Evolutionary conservation across 30 jellyfish, hydroid and myxozoan genomes (phyloP), one percentile per base, ranked within the genome.

Genomic region (Hydractinia echinata): DNA sequence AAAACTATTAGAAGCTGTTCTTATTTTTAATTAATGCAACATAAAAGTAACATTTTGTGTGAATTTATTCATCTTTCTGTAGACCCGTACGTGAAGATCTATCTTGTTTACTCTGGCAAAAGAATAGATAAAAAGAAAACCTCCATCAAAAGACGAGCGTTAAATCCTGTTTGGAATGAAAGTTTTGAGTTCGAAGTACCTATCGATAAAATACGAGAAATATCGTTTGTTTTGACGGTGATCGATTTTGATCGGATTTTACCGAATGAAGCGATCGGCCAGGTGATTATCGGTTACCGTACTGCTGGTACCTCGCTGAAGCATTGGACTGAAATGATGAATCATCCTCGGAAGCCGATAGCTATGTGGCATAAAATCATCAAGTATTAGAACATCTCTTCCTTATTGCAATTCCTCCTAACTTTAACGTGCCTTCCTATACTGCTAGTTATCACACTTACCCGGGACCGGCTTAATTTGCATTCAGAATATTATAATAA

Each of bases 311-410:
- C 91, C 7, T 90, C 97, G 53, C 86, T 90, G 20, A 90, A 85
- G 66, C 97, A 90, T 79, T 90, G 97, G 97, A 90, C 97, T 4
- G 97, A 90, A 15, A 90, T 90, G 97, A 84, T 90, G 95, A 90
- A 90, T 66, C 83, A 85, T 56, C 97, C 97, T 13, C 77, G 97
- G 8, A 90, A 85, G 72, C 86, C 93, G 15, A 76, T 90, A 56
- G 94, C 95, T 18, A 90, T 79, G 96, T 90, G 97, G 97, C 97
- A 90, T 76, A 85, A 90, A 54, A 90, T 90, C 48, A 90, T 85
- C 68, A 90, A 90, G 53, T 81, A 81, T 56, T 90, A 66, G 55
- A 6, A 0, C 51, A 64, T 16, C 15, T n/a, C 7, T 64, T 64
- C 8, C 7, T 51, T 64, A n/a, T 64, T 64, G 10, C 15, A 58